These are phyloP conservation scores for Gallirallus australis DNA, from an alignment of 2,797 vertebrate species.

Conservation along the genomic window DNA sequence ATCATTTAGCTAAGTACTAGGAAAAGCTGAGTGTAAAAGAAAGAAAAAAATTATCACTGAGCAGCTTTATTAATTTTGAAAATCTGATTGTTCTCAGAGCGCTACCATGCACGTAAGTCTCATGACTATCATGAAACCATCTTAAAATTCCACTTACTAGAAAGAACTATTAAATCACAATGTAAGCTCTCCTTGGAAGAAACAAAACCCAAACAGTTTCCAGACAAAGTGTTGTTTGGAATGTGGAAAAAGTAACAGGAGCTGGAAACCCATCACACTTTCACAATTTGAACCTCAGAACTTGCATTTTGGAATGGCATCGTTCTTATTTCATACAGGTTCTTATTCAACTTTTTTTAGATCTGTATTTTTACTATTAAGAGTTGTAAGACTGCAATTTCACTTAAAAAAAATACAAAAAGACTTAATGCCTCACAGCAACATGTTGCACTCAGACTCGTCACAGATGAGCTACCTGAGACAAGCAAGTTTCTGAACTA, in stretches of 20 bases:
- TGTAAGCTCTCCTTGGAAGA: neutral
- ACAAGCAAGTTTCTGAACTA: neutral
- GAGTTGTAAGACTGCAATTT: neutral
- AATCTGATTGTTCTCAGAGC: neutral
- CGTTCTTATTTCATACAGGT: neutral
- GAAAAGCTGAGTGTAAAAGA: neutral
- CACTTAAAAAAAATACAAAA: neutral
- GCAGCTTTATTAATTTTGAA: neutral
- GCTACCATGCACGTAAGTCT: neutral
- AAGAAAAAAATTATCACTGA: neutral
- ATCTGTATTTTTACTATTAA: neutral
- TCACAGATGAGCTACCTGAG: neutral
- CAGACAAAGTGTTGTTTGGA: neutral
- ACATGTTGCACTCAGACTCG: accelerated
- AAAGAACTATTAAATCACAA: neutral
- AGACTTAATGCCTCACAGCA: neutral
- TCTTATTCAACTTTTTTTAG: neutral
- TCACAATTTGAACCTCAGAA: neutral
- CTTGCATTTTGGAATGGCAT: neutral
- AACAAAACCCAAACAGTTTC: neutral
- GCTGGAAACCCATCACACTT: neutral
- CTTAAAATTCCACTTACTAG: neutral
- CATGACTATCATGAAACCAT: neutral
- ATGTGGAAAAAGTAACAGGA: neutral
- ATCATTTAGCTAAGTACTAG: neutral